Base-by-base conservation (phyloP, 2,888 invertebrate genomes). In the Masnerella sp. region DNA sequence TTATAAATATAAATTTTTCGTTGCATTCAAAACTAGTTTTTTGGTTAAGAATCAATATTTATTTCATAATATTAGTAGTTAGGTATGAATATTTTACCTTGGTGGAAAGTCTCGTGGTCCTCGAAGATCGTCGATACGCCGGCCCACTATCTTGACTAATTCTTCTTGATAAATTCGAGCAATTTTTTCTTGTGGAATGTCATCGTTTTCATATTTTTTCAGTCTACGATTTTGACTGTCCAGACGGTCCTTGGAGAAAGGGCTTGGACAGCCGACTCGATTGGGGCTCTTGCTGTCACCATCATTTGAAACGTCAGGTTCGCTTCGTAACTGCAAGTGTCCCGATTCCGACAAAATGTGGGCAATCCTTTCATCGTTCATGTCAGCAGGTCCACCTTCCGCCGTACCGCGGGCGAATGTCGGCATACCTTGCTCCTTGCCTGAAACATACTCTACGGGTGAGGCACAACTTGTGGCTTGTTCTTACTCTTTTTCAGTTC, bases 101-200 rank as follows among this genome's bases (percentile, higher is more conserved):
- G 94, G 93, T 82, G 94, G 94, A 20, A 94, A 91, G 68, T 95
- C 95, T 38, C 94, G 90, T 30, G 91, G 93, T 77, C 92, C 93
- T 61, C 95, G 91, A 80, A 94, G 89, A 78, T 94, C 94, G 47
- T 94, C 93, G 58, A 92, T 91, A 76, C 94, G 88, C 81, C 93
- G 89, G 45, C 93, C 95, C 92, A 97, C 96, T 59, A 99, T 91
- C 86, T 98, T 98, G 67, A 96, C 94, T 75, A 98, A 89, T 86
- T 98, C 97, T 85, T 97, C 97, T 83, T 98, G 97, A 86, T 98
- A 98, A 83, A 98, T 96, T 83, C 96, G 91, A 36, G 95, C 94
- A 82, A 98, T 96, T 88, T 97, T 97, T 85, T 99, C 98, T 86
- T 98, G 97, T 32, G 98, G 95, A 88, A 98, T 95, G 89, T 97